A percentile compares a stretch with the other conserved stretches of the same genome.
Evolutionary conservation across 1,140 invertebrate species (phyloP).

Genomic region (Tribolium castaneum): DNA sequence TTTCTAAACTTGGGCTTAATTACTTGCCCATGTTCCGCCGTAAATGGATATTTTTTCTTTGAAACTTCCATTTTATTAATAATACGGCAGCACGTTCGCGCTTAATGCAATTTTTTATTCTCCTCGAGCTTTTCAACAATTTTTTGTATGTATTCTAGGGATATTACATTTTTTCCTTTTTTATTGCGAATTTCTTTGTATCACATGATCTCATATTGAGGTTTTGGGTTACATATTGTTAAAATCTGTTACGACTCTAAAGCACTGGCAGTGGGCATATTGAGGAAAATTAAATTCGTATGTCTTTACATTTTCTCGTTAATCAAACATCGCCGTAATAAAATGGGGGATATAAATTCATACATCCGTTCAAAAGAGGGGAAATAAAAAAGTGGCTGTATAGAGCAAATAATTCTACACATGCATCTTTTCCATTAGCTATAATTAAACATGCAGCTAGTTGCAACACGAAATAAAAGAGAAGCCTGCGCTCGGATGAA

Average conservation of each 20-base stretch:
- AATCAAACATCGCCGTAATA: neutral
- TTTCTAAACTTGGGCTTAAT: neutral
- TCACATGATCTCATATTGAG: neutral
- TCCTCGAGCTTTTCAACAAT: neutral
- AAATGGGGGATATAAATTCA: neutral
- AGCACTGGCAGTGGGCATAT: neutral
- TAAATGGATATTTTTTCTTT: neutral
- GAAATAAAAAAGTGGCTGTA: neutral
- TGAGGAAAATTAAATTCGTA: neutral
- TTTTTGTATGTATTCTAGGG: neutral
- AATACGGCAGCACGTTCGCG: neutral
- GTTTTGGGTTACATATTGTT: neutral
- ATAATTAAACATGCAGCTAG: neutral
- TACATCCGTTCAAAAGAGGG: neutral
- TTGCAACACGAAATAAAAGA: neutral
- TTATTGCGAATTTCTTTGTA: neutral
- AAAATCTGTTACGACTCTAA: neutral
- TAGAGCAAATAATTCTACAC: neutral
- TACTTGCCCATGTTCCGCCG: neutral
- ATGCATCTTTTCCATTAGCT: neutral
- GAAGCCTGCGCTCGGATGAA: neutral
- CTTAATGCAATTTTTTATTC: neutral
- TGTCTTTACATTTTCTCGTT: neutral
- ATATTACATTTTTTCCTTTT: constrained; percentile 11
- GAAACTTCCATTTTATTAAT: neutral